phyloP scores from a whole-genome alignment of 2,113 vertebrate species.

The Colaptes auratus region DNA sequence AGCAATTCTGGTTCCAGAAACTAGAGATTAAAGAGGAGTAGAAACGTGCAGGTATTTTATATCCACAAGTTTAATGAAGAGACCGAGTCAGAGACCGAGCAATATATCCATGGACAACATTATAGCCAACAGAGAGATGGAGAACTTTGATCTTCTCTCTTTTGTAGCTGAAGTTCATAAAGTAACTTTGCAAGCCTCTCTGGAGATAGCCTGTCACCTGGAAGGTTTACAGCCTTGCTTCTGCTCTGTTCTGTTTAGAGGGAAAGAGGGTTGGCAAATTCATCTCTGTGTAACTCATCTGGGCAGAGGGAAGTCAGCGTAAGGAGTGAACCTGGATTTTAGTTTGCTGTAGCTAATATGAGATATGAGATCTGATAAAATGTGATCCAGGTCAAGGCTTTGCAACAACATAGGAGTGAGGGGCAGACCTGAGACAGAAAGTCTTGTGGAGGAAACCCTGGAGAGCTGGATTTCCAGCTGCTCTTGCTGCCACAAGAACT shows the following conservation, averaged over 20 bases:
- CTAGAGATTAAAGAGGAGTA: background rate
- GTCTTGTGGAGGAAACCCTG: fast-evolving
- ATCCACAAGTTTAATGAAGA: background rate
- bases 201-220: background rate
- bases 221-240: background rate
- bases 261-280: background rate
- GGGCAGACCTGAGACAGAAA: background rate
- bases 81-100: background rate
- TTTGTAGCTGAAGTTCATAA: background rate
- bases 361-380: background rate
- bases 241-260: background rate
- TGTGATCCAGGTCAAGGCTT: background rate
- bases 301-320: background rate
- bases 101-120: background rate
- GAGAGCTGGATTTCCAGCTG: background rate
- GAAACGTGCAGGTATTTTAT: background rate
- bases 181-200: background rate
- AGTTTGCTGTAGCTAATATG: background rate
- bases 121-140: background rate
- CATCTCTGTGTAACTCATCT: background rate
- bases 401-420: background rate
- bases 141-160: background rate
- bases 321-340: background rate
- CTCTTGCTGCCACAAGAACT: background rate
- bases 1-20: background rate